phyloP scores from a whole-genome alignment of 1,140 invertebrate genomes.

The Plutomurus gul region DNA sequence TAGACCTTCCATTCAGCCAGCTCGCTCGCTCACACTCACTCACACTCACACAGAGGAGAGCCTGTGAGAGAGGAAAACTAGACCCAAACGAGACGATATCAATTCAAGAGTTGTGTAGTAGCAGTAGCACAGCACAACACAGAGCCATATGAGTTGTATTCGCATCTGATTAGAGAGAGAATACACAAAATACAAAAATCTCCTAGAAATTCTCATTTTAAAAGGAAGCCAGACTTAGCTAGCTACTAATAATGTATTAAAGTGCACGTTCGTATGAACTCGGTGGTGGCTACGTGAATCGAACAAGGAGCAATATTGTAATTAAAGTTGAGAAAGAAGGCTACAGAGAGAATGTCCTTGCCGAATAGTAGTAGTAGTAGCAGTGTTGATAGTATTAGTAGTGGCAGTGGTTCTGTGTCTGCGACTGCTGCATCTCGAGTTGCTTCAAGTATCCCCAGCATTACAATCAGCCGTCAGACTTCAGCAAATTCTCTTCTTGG shows the following conservation, averaged over 20 bases:
- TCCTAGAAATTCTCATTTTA: too few species aligned
- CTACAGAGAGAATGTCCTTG: neutral
- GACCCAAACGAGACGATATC: neutral
- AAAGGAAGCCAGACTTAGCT: too few species aligned
- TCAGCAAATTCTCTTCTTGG: neutral
- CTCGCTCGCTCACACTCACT: too few species aligned
- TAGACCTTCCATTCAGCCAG: neutral
- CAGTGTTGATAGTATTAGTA: too few species aligned
- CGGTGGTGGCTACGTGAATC: too few species aligned
- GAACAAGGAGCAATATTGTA: too few species aligned
- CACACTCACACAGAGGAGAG: too few species aligned
- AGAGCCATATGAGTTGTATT: too few species aligned
- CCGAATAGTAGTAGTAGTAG: neutral
- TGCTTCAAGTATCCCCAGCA: conserved; percentile 25
- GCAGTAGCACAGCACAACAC: neutral
- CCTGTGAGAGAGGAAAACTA: neutral
- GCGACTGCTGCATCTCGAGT: neutral
- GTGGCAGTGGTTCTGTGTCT: neutral
- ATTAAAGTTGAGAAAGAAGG: neutral
- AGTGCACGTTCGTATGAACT: too few species aligned
- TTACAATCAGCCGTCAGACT: conserved; percentile 3
- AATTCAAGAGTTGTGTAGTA: neutral
- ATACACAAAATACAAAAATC: too few species aligned
- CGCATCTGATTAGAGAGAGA: too few species aligned
- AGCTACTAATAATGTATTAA: too few species aligned